Percentiles rank a stretch among this genome's conserved stretches.
Conservation (phyloP, 2,888 invertebrate species). For the Dicyrtoma fusca region DNA sequence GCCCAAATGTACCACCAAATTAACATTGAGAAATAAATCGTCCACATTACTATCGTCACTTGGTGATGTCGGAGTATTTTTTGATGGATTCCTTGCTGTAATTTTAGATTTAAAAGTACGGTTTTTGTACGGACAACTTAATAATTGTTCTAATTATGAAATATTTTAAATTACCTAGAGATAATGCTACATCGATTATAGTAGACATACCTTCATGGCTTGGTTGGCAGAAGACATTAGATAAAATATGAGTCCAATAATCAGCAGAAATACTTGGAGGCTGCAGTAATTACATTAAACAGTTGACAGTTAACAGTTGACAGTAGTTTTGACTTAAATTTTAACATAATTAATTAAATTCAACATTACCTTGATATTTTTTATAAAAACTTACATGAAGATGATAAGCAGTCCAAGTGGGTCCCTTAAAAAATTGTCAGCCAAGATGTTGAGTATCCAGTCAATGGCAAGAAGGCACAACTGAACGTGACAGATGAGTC, state of each 20-base stretch:
- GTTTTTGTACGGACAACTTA: neutral
- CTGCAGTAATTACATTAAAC: too few species aligned
- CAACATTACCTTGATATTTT: neutral
- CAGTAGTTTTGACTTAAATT: neutral
- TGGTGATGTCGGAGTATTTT: constrained; percentile 31
- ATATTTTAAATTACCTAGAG: too few species aligned
- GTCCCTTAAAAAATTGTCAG: constrained; percentile 33
- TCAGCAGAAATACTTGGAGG: constrained; percentile 25
- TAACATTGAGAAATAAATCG: constrained; percentile 20
- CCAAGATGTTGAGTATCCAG: constrained; percentile 32
- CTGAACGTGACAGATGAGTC: constrained; percentile 27
- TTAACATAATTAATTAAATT: neutral
- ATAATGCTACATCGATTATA: too few species aligned
- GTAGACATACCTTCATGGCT: constrained; percentile 32
- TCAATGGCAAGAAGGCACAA: constrained; percentile 21
- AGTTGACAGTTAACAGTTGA: too few species aligned
- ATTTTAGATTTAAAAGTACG: neutral
- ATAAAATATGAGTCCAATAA: constrained; percentile 30
- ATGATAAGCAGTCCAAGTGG: constrained; percentile 27
- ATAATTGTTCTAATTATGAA: neutral
- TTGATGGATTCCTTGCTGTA: constrained; percentile 26
- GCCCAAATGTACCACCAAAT: constrained; percentile 34
- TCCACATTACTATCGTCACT: constrained; percentile 19
- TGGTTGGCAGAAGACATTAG: constrained; percentile 35
- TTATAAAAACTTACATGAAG: constrained; percentile 29